These are phyloP conservation scores for Leptopilina boulardi DNA, from an alignment of 1,140 invertebrate species.

Conservation along the genomic window DNA sequence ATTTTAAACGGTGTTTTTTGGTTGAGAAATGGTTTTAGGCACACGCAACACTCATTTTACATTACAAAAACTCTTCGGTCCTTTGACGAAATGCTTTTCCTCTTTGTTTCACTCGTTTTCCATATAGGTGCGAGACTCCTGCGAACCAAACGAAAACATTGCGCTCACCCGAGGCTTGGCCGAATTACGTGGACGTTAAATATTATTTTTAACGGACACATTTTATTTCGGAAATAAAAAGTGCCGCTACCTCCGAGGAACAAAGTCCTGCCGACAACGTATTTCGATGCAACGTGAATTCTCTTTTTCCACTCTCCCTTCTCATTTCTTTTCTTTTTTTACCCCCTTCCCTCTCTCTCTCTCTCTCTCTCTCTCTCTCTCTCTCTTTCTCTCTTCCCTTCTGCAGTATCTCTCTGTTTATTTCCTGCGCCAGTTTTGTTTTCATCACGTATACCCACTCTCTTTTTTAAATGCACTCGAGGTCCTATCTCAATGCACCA, in stretches of 20 bases:
- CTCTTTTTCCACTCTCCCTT: conserved; percentile 25
- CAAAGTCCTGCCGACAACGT: conserved; percentile 46
- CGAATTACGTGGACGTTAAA: conserved; percentile 62
- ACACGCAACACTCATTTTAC: conserved; percentile 16
- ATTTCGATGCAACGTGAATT: conserved; percentile 54
- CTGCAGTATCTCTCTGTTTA: conserved; percentile 20
- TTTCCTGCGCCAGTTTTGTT: conserved; percentile 31
- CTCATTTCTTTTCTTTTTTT: conserved; percentile 19
- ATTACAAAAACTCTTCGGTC: conserved; percentile 16
- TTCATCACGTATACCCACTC: conserved; percentile 22
- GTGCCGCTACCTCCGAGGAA: conserved; percentile 56
- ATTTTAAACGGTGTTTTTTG: background rate
- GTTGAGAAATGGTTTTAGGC: background rate
- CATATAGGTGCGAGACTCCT: conserved; percentile 40
- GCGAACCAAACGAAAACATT: conserved; percentile 62
- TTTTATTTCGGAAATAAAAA: conserved; percentile 65
- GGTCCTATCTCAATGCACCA: conserved; percentile 15
- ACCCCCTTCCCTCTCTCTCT: background rate
- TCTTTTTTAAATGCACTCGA: background rate
- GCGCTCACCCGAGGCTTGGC: conserved; percentile 52
- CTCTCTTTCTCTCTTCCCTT: conserved; percentile 1
- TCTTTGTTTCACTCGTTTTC: conserved; percentile 7
- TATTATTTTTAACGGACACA: conserved; percentile 64
- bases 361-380: background rate
- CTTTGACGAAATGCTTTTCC: conserved; percentile 26